A percentile compares a stretch with the other conserved stretches of the same genome.
Evolutionary conservation across 2,797 vertebrate genomes (phyloP).

Genomic region (Silurus lanzhouensis): DNA sequence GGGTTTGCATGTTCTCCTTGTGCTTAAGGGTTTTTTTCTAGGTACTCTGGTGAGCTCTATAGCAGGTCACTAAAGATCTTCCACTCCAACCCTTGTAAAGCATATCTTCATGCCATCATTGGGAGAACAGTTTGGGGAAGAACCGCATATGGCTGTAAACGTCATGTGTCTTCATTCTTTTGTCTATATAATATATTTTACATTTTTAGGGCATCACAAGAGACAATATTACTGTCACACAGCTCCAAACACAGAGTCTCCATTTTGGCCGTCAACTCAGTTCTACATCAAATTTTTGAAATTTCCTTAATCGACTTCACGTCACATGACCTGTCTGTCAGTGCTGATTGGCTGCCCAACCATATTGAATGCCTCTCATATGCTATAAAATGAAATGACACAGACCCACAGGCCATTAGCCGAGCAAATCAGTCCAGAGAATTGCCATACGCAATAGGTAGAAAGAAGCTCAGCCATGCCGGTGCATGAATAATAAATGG

Average conservation of each 20-base stretch:
- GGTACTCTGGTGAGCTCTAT: too few species aligned
- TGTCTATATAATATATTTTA: background rate
- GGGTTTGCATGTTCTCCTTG: too few species aligned
- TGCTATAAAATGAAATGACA: slow-evolving; percentile 70
- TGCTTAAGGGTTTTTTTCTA: too few species aligned
- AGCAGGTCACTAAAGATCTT: too few species aligned
- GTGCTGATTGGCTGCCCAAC: slow-evolving; percentile 57
- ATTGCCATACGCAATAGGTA: slow-evolving; percentile 42
- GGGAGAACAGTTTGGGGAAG: too few species aligned
- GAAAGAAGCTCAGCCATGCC: slow-evolving; percentile 38
- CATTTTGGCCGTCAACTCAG: background rate
- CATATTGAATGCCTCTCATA: slow-evolving; percentile 63
- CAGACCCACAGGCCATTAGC: slow-evolving; percentile 47
- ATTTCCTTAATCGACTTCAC: slow-evolving; percentile 32
- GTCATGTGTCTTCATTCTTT: too few species aligned
- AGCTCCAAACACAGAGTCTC: background rate
- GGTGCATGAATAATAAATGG: slow-evolving; percentile 62
- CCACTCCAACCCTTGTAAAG: too few species aligned
- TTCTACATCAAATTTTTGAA: background rate
- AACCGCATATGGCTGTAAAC: too few species aligned
- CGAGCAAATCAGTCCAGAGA: background rate
- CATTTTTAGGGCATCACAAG: background rate
- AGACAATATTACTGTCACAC: background rate
- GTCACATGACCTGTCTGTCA: slow-evolving; percentile 59
- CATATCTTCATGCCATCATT: too few species aligned